A percentile compares a stretch with the other conserved stretches of the same genome.
These are phyloP conservation scores for Corythoichthys haematopterus DNA, from an alignment of 2,113 vertebrate species.

Conservation along the genomic window DNA sequence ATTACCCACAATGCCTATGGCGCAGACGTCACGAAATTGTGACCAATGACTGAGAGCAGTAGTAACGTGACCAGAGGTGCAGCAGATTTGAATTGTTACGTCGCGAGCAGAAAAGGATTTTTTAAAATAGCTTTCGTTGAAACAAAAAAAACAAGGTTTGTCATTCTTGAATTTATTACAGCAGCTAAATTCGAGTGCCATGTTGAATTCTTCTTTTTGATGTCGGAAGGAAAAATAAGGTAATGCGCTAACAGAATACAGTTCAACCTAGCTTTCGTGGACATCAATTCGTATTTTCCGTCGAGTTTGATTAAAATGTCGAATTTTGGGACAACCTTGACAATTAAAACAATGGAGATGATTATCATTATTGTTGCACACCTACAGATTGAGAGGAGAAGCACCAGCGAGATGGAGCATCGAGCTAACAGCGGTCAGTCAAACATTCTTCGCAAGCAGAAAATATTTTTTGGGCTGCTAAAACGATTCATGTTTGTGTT, in stretches of 20 bases:
- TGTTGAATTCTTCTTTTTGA: not conserved
- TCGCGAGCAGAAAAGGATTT: slow-evolving; percentile 4
- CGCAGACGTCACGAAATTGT: rapidly evolving
- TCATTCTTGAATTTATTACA: not conserved
- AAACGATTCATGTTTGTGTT: not conserved
- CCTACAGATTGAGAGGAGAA: slow-evolving; percentile 8
- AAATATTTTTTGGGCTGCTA: too few species aligned
- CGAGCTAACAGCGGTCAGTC: slow-evolving; percentile 35
- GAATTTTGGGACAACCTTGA: too few species aligned
- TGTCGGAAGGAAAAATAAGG: not conserved
- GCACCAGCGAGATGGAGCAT: slow-evolving; percentile 38
- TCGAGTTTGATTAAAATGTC: not conserved
- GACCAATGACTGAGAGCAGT: slow-evolving; percentile 47
- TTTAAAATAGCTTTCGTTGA: slow-evolving; percentile 26
- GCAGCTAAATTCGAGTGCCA: not conserved
- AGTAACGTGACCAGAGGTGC: slow-evolving; percentile 40
- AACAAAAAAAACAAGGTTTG: not conserved
- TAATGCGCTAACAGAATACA: slow-evolving; percentile 5
- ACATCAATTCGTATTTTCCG: not conserved
- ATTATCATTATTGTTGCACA: not conserved
- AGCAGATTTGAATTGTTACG: slow-evolving; percentile 69
- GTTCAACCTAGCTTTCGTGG: not conserved
- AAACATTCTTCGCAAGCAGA: too few species aligned
- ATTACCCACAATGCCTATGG: slow-evolving; percentile 10
- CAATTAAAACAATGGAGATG: not conserved